Evolutionary conservation across 2,888 invertebrate species (phyloP), one percentile per base, ranked within the genome.

Genomic region (Sminthurides aquaticus): DNA sequence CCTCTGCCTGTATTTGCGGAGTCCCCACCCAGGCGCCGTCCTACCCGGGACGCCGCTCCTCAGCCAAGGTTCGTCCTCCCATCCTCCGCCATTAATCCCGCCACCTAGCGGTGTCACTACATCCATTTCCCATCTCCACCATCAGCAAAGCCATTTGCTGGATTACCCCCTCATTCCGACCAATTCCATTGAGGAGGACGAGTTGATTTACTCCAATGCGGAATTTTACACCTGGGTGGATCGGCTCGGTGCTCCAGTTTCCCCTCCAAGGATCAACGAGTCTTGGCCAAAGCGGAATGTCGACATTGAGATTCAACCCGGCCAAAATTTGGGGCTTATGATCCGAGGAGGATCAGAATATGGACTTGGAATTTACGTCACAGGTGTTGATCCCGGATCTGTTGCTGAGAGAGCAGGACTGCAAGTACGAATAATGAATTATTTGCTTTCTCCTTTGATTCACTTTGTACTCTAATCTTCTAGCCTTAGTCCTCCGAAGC

Each of bases 281-380:
- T 64, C 64, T 22, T 58, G 62, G 63, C 58, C 67, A 29, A 57
- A 60, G 15, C 54, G 73, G 60, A 62, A 67, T 57, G 90, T 91
- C 77, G 91, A 91, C 76, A 82, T 92, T 69, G 87, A 89, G 78
- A 91, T 91, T 77, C 91, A 91, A 78, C 90, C 91, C 11, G 91
- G 91, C 3, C 91, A 93, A 79, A 91, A 91, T 68, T 81, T 96
- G 71, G 96, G 96, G 11, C 82, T 96, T 76, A 93, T 93, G 91
- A 95, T 96, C 75, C 83, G 96, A 68, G 96, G 96, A 27, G 96
- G 96, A 20, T 85, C 91, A 65, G 81, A 81, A 69, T 95, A 95
- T 81, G 94, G 91, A 76, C 85, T 96, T 69, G 96, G 96, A 26
- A 93, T 96, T 78, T 96, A 93, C 82, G 89, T 96, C 76, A 95